phyloP scores from a whole-genome alignment of 30 jellyfish, hydroid and myxozoan species.

The Turritopsis rubra region DNA sequence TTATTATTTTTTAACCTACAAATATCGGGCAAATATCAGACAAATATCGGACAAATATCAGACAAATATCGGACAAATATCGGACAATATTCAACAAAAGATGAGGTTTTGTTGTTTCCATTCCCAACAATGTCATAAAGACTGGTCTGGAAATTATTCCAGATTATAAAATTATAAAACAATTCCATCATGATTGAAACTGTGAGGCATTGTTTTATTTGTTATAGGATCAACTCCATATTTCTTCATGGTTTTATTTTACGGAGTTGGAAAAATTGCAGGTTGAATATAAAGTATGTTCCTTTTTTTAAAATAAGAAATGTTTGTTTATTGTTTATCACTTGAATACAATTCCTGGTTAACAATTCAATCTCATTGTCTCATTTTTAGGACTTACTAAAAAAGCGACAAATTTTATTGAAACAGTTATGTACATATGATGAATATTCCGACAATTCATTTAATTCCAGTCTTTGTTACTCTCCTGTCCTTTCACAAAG shows the following conservation, averaged over 20 bases:
- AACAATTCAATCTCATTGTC: neutral
- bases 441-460: neutral
- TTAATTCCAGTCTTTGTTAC: neutral
- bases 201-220: neutral
- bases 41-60: neutral
- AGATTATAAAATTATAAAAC: too few species aligned
- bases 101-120: too few species aligned
- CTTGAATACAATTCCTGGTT: neutral
- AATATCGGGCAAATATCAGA: neutral
- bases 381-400: neutral
- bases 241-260: slow-evolving; percentile 32
- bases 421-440: neutral
- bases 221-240: slow-evolving; percentile 37
- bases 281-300: slow-evolving; percentile 45
- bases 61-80: neutral
- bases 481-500: too few species aligned
- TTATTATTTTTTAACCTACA: neutral
- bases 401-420: neutral
- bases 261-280: slow-evolving; percentile 73
- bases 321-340: neutral
- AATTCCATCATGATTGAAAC: neutral
- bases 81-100: too few species aligned
- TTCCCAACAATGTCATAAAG: too few species aligned
- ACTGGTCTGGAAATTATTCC: neutral
- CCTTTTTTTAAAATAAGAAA: too few species aligned